These are phyloP conservation scores for Plutella xylostella DNA, from an alignment of 2,888 invertebrate species.

Conservation along the genomic window DNA sequence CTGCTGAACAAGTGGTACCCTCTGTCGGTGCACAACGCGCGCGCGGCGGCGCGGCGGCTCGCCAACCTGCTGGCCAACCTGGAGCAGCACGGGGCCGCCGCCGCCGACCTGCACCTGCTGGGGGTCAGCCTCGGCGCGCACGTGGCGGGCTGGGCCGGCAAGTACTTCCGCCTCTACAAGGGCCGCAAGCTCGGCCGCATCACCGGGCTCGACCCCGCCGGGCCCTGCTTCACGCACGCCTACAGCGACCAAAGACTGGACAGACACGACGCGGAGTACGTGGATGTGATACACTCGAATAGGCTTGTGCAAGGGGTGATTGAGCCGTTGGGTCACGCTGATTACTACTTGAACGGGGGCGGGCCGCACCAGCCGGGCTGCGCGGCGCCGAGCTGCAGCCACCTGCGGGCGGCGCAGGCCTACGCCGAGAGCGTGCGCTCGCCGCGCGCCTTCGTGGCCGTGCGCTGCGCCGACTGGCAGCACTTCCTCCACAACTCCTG, in stretches of 20 bases:
- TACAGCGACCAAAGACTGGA: conserved; percentile 53
- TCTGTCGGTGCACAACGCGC: conserved; percentile 51
- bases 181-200: conserved; percentile 48
- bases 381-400: conserved; percentile 60
- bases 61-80: conserved; percentile 63
- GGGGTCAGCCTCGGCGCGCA: conserved; percentile 72
- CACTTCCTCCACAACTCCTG: conserved; percentile 48
- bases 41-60: conserved; percentile 62
- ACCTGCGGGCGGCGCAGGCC: conserved; percentile 53
- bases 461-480: conserved; percentile 49
- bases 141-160: conserved; percentile 63
- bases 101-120: conserved; percentile 63
- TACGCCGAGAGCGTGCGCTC: conserved; percentile 48
- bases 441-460: conserved; percentile 51
- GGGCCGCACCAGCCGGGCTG: conserved; percentile 79
- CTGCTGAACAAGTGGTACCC: conserved; percentile 54
- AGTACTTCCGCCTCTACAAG: conserved; percentile 53
- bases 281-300: conserved; percentile 60
- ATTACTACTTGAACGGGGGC: conserved; percentile 81
- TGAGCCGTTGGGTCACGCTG: conserved; percentile 75
- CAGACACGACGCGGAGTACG: conserved; percentile 51
- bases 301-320: conserved; percentile 56
- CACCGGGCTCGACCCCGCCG: conserved; percentile 62
- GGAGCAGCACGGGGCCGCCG: conserved; percentile 48
- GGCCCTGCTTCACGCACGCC: conserved; percentile 58